These are phyloP conservation scores for Phylloscopus whistleri DNA, from an alignment of 2,113 vertebrate species.

Conservation along the genomic window DNA sequence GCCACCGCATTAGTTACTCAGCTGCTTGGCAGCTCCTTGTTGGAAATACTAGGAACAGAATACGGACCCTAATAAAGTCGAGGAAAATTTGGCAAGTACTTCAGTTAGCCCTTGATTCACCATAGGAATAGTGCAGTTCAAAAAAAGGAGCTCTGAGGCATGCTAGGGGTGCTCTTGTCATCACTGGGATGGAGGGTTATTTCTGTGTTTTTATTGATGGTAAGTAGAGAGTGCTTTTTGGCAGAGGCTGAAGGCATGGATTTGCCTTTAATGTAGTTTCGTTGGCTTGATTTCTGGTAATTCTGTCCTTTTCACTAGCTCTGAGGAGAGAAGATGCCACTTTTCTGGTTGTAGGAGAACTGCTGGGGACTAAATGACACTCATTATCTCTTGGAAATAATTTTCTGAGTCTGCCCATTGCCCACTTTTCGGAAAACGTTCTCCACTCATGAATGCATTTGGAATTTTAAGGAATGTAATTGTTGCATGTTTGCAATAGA, in stretches of 20 bases:
- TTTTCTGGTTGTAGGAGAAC: neutral
- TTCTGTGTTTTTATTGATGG: neutral
- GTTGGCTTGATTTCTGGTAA: neutral
- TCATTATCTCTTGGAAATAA: neutral
- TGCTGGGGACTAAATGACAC: neutral
- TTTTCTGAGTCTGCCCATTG: neutral
- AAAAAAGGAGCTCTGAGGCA: neutral
- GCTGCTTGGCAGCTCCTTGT: constrained; percentile 44
- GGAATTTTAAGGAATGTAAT: neutral
- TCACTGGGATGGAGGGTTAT: neutral
- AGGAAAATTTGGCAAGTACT: constrained; percentile 12
- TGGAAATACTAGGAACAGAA: constrained; percentile 32
- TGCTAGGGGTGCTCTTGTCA: constrained; percentile 32
- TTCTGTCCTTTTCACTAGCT: neutral
- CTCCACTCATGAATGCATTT: neutral
- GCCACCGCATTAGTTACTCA: constrained; percentile 33
- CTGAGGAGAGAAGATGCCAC: neutral
- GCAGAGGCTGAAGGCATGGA: neutral
- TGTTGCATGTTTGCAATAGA: neutral
- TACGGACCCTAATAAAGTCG: neutral
- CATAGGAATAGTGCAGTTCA: neutral
- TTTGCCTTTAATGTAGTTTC: constrained; percentile 1
- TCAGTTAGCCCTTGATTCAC: neutral
- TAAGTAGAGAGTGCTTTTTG: constrained; percentile 3
- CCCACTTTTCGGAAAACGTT: neutral